phyloP scores from a whole-genome alignment of 2,888 invertebrate genomes.

The Drosophila infuscata region DNA sequence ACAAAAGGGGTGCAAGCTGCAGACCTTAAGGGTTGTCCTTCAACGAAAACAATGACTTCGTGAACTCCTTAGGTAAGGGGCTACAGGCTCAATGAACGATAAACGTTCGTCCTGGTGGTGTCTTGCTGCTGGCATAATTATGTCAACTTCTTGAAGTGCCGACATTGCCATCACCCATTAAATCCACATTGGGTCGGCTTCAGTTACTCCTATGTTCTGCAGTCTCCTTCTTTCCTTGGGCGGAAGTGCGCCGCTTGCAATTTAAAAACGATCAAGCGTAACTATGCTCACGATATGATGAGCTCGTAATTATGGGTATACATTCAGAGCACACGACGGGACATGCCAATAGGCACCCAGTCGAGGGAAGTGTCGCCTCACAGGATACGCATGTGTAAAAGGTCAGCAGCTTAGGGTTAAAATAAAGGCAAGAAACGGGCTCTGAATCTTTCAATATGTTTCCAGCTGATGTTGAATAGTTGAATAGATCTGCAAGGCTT shows the following conservation, averaged over 20 bases:
- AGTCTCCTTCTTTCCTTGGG: conserved; percentile 23
- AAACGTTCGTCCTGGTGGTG: conserved; percentile 17
- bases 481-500: neutral
- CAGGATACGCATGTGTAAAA: conserved; percentile 23
- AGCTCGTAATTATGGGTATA: conserved; percentile 69
- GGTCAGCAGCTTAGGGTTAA: conserved; percentile 32
- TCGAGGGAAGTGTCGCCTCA: conserved; percentile 2
- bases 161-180: conserved; percentile 47
- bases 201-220: conserved; percentile 2
- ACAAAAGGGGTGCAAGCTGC: conserved; percentile 29
- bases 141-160: conserved; percentile 79
- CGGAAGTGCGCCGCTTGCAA: conserved; percentile 73
- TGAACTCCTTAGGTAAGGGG: conserved; percentile 22
- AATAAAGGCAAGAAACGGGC: neutral
- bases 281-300: conserved; percentile 57
- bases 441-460: neutral
- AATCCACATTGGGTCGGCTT: conserved; percentile 32
- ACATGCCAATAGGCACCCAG: conserved; percentile 26
- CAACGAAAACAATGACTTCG: conserved; percentile 37
- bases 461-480: conserved; percentile 4
- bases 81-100: conserved; percentile 14
- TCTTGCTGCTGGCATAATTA: conserved; percentile 73
- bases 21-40: conserved; percentile 48
- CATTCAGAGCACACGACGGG: conserved; percentile 65
- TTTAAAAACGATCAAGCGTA: conserved; percentile 79